phyloP scores from a whole-genome alignment of 2,888 invertebrate species.

The Habroteleia sp. region DNA sequence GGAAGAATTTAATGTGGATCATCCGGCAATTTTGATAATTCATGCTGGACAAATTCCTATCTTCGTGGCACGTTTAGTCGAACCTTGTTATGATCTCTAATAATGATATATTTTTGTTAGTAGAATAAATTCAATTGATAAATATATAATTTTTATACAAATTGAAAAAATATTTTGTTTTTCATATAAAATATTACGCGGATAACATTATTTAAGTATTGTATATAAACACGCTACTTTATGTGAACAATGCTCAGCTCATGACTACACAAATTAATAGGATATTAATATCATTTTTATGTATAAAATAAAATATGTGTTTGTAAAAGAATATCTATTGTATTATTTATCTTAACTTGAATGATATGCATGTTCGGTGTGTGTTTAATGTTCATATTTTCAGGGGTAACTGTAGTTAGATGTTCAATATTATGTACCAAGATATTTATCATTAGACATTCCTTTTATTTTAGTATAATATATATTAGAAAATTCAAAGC shows the following conservation, averaged over 20 bases:
- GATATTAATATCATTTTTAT: not conserved
- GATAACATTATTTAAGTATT: no score
- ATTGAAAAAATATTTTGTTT: no score
- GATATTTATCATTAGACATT: slow-evolving; percentile 7
- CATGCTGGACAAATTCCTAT: slow-evolving; percentile 13
- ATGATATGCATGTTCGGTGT: not conserved
- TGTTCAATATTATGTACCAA: not conserved
- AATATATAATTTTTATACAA: no score
- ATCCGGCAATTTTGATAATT: slow-evolving; percentile 34
- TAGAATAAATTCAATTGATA: no score
- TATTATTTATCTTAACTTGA: not conserved
- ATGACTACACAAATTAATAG: slow-evolving; percentile 3
- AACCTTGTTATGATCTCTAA: slow-evolving; percentile 6
- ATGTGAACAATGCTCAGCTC: not conserved
- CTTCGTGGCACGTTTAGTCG: slow-evolving; percentile 23
- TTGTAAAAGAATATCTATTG: not conserved
- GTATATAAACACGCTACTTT: no score
- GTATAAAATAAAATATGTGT: slow-evolving; percentile 1
- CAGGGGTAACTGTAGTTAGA: not conserved
- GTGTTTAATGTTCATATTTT: slow-evolving; percentile 13
- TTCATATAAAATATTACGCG: no score
- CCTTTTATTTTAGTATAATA: slow-evolving; percentile 22
- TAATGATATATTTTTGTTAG: no score
- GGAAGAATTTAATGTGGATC: slow-evolving; percentile 36
- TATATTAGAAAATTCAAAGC: not conserved